Conservation (phyloP, 1,140 invertebrate genomes). For the Drosophila sturtevanti region DNA sequence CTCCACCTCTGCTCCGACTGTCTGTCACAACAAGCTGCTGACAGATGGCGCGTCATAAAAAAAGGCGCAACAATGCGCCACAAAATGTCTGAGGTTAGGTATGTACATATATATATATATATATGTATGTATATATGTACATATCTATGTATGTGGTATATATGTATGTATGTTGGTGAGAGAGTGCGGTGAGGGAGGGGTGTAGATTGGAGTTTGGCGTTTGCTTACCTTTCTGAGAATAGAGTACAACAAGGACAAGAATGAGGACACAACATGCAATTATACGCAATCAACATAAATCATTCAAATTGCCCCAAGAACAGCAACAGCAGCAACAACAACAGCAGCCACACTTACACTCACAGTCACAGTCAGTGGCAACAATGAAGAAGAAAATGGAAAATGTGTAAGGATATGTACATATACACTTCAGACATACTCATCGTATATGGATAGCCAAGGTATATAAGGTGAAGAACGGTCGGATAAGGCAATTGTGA, state of each 20-base stretch:
- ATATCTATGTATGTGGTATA: too few species aligned
- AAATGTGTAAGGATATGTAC: neutral
- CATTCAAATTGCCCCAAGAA: constrained; percentile 67
- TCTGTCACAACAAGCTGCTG: constrained; percentile 67
- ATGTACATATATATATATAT: too few species aligned
- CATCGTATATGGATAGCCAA: neutral
- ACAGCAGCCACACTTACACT: too few species aligned
- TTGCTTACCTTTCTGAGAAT: constrained; percentile 28
- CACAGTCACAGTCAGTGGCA: neutral
- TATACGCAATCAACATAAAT: constrained; percentile 80
- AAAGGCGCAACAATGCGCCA: constrained; percentile 57
- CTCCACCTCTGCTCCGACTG: neutral
- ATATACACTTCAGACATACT: constrained; percentile 8
- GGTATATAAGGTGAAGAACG: neutral
- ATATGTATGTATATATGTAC: neutral
- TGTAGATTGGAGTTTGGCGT: neutral
- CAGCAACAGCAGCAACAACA: constrained; percentile 34
- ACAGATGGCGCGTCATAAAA: constrained; percentile 76
- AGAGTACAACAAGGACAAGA: constrained; percentile 36
- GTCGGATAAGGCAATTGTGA: constrained; percentile 15
- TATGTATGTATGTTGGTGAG: neutral
- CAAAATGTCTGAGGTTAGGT: constrained; percentile 67
- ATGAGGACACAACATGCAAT: constrained; percentile 72
- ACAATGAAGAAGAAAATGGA: neutral
- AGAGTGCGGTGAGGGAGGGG: too few species aligned